These are phyloP conservation scores for Cantharis flavilabris DNA, from an alignment of 2,888 invertebrate species.

Conservation along the genomic window DNA sequence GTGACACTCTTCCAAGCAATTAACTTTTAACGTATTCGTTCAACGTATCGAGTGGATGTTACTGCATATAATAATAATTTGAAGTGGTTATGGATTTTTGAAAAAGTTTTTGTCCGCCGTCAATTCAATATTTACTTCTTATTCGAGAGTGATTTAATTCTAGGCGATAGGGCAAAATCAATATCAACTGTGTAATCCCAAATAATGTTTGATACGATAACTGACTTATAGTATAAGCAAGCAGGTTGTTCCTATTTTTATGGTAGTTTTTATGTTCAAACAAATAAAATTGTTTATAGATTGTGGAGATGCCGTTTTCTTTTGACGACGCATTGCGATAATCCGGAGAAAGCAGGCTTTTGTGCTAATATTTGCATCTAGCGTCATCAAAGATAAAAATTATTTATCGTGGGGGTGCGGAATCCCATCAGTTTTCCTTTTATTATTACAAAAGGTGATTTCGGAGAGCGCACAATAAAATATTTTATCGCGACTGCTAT, in stretches of 20 bases:
- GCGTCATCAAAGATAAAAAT: conserved; percentile 45
- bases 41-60: neutral
- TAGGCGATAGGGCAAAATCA: conserved; percentile 25
- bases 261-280: conserved; percentile 37
- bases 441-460: conserved; percentile 48
- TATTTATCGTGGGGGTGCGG: conserved; percentile 41
- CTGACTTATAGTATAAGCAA: conserved; percentile 16
- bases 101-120: neutral
- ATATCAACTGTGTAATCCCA: conserved; percentile 42
- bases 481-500: conserved; percentile 42
- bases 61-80: conserved; percentile 14
- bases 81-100: conserved; percentile 2
- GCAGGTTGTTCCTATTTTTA: conserved; percentile 32
- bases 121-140: neutral
- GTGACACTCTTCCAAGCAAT: conserved; percentile 53
- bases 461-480: conserved; percentile 44
- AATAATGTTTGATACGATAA: conserved; percentile 39
- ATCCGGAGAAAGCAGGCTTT: conserved; percentile 27
- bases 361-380: conserved; percentile 43
- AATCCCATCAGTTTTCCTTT: conserved; percentile 42
- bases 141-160: neutral
- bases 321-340: conserved; percentile 32
- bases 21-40: conserved; percentile 42
- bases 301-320: conserved; percentile 36
- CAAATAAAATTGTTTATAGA: conserved; percentile 50